Evolutionary conservation across 2,797 vertebrate genomes (phyloP), one percentile per base, ranked within the genome.

Genomic region (Menidia menidia): DNA sequence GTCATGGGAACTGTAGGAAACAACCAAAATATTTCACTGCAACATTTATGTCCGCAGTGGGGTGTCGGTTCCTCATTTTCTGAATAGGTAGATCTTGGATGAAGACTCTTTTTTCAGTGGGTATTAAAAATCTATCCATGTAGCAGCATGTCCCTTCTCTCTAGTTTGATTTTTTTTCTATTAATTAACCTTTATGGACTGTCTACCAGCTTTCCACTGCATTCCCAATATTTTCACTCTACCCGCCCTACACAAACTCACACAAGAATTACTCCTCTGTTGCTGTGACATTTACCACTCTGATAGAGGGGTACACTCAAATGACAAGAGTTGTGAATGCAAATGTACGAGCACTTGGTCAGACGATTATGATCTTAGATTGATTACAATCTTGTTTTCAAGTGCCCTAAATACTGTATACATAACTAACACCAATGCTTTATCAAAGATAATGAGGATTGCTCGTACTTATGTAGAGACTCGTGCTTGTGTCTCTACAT

Each of bases 161-260:
- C 25, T 25, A 25, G 25, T 25, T 65, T 64, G 72, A 69, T 82
- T 88, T 80, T 82, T 88, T 92, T 87, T 85, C 83, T 92, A 89
- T 91, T 93, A 93, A 94, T 94, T 93, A 93, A 94, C 92, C 91
- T 93, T 93, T 88, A 92, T 92, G 91, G 86, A 90, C 92, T 92
- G 85, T 87, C 86, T 86, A 84, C 85, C 67, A 81, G 83, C 84
- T 90, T 84, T 80, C 88, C 78, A 81, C 83, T 89, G 87, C 76
- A 78, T 79, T 83, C 73, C 83, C 80, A 81, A 65, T 83, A 77
- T 75, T 84, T 75, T 85, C 48, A 68, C 48, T 66, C 41, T 63
- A 64, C 51, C 42, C 63, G 52, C 42, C 63, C 31, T 59, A 45
- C 13, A 32, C 53, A 50, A 64, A 54, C 60, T 44, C 50, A 56